phyloP scores from a whole-genome alignment of 2,888 invertebrate species.

The Alcis repandata region DNA sequence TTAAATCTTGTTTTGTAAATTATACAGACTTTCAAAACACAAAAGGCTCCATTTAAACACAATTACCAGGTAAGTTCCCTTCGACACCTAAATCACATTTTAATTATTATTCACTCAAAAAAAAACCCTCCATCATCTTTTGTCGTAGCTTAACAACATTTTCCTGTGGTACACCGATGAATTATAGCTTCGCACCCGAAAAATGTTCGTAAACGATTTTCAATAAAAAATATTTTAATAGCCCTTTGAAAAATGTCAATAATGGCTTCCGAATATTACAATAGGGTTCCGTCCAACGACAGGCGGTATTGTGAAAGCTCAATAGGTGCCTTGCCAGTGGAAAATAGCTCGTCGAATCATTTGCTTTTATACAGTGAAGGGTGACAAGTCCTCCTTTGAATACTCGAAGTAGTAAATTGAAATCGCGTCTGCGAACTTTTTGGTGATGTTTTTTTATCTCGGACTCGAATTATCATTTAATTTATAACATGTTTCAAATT shows the following conservation, averaged over 20 bases:
- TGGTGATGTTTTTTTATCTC: constrained; percentile 30
- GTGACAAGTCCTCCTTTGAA: constrained; percentile 70
- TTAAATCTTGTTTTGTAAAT: neutral
- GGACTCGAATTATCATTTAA: no score
- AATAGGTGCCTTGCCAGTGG: constrained; percentile 74
- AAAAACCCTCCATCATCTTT: constrained; percentile 44
- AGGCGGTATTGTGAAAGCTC: constrained; percentile 76
- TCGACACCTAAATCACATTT: constrained; percentile 18
- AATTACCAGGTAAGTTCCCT: neutral
- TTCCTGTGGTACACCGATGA: constrained; percentile 55
- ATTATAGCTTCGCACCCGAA: constrained; percentile 59
- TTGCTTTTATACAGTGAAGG: constrained; percentile 71
- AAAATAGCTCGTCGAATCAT: constrained; percentile 78
- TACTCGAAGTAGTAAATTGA: constrained; percentile 63
- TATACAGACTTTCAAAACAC: no score
- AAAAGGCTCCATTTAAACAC: constrained; percentile 6
- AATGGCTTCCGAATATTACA: constrained; percentile 82
- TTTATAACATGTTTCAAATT: no score
- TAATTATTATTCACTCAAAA: constrained; percentile 37
- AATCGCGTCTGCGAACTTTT: constrained; percentile 59
- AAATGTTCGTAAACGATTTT: constrained; percentile 69
- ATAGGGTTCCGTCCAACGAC: constrained; percentile 78
- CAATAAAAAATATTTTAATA: constrained; percentile 78
- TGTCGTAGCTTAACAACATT: constrained; percentile 52
- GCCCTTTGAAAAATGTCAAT: constrained; percentile 83